These are phyloP conservation scores for Phrynosoma blainvillii DNA, from an alignment of 2,113 vertebrate genomes.

Conservation along the genomic window DNA sequence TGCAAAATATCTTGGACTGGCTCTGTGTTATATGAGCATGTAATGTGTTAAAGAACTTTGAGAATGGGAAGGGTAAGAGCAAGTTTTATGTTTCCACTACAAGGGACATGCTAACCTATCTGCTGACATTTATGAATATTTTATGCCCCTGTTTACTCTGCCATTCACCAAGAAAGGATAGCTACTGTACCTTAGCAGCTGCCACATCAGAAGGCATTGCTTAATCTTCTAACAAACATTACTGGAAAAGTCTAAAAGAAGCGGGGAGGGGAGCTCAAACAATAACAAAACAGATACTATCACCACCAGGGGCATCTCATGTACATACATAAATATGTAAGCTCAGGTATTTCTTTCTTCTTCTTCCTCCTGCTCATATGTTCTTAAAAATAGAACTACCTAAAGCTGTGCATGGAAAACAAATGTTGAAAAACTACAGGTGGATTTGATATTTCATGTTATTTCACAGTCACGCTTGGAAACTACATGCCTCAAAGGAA, in stretches of 20 bases:
- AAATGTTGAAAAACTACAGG: conserved; percentile 7
- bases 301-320: not conserved
- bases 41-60: conserved; percentile 23
- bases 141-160: conserved; percentile 44
- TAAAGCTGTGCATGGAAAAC: conserved; percentile 18
- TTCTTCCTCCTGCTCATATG: not conserved
- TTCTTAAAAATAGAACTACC: conserved; percentile 26
- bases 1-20: not conserved
- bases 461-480: conserved; percentile 8
- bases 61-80: conserved; percentile 24
- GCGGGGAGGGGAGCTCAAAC: not conserved
- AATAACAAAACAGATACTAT: not conserved
- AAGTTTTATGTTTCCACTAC: conserved; percentile 6
- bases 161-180: not conserved
- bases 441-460: conserved; percentile 37
- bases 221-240: conserved; percentile 20
- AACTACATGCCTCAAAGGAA: conserved; percentile 22
- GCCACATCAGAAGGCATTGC: not conserved
- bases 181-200: conserved; percentile 22
- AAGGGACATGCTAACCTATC: conserved; percentile 19
- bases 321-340: conserved; percentile 12
- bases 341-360: not conserved
- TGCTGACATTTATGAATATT: conserved; percentile 22
- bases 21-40: not conserved
- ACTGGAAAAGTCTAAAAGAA: conserved; percentile 10